Evolutionary conservation across 2,888 invertebrate genomes (phyloP), one percentile per base, ranked within the genome.

Genomic region (Phalera bucephala): DNA sequence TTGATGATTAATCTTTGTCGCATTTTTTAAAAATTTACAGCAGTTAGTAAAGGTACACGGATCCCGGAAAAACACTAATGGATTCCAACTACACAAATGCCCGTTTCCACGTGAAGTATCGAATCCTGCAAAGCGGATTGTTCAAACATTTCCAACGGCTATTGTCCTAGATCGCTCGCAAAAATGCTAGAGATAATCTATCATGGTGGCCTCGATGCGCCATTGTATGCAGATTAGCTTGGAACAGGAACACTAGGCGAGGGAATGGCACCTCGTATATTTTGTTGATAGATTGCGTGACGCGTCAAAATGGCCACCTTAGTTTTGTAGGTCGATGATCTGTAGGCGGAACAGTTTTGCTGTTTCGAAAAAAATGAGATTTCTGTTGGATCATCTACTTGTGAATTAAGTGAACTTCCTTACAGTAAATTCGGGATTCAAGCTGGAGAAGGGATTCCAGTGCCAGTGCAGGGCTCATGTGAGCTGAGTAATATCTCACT

Each of bases 171-270:
- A 40, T 36, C 31, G 25, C 15, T 20, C 20, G 25, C 15, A 36
- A 37, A 38, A 38, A 44, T 51, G 34, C 31, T 25, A 31, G 10
- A 36, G 41, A 53, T 55, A 47, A 63, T 60, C 46, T 59, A 57
- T 62, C 59, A 52, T 39, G 22, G 27, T 43, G 41, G 34, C 45
- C 45, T 45, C 38, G 45, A 54, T 53, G 39, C 38, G 34, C 36
- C 45, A 39, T 21, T 45, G 44, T 45, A 61, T 54, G 59, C 36
- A 62, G 52, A 62, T 62, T 57, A 45, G 51, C 23, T 22, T 40
- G 35, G 38, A 45, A 37, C 45, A 35, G 45, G 54, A 41, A 46
- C 43, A n/a, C 23, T 22, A 38, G 35, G 38, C 45, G 36, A 47
- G 33, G 45, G 54, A 41, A 46, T 44, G 37, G 48, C 43, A 44